phyloP scores from a whole-genome alignment of 2,113 vertebrate genomes.

The Datnioides undecimradiatus region DNA sequence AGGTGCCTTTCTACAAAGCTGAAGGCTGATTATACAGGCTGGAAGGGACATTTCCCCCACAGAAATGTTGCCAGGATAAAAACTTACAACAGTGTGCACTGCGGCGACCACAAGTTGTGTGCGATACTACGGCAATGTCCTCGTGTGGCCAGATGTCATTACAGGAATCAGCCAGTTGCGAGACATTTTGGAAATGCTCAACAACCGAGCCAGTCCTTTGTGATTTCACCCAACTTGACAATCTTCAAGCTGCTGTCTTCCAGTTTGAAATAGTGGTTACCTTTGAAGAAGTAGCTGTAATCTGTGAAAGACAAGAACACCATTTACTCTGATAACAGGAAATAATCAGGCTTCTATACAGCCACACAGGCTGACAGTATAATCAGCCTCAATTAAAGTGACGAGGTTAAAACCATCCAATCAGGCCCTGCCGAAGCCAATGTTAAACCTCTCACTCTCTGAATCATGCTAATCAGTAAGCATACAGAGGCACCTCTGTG shows the following conservation, averaged over 20 bases:
- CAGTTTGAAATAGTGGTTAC: slow-evolving; percentile 93
- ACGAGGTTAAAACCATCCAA: slow-evolving; percentile 7
- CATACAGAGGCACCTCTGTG: slow-evolving; percentile 77
- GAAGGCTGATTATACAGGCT: slow-evolving; percentile 71
- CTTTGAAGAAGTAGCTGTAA: slow-evolving; percentile 98
- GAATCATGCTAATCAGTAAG: slow-evolving; percentile 52
- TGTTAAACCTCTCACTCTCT: slow-evolving; percentile 13
- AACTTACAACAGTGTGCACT: slow-evolving; percentile 78
- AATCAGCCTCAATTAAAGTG: slow-evolving; percentile 6
- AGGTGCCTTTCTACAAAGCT: slow-evolving; percentile 67
- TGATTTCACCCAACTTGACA: slow-evolving; percentile 95
- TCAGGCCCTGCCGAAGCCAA: slow-evolving; percentile 14
- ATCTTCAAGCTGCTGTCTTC: slow-evolving; percentile 97
- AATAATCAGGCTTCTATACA: background rate
- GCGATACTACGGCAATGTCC: slow-evolving; percentile 54
- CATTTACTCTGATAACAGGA: background rate
- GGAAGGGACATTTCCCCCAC: slow-evolving; percentile 68
- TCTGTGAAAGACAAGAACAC: slow-evolving; percentile 82
- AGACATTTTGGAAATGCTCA: slow-evolving; percentile 78
- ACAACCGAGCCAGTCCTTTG: slow-evolving; percentile 96
- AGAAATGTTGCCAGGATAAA: slow-evolving; percentile 82
- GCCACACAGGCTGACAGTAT: background rate
- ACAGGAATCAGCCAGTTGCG: slow-evolving; percentile 40
- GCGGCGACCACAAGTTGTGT: slow-evolving; percentile 73
- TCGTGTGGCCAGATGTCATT: slow-evolving; percentile 64